These are phyloP conservation scores for Cistogaster globosa DNA, from an alignment of 2,888 invertebrate species.

Conservation along the genomic window DNA sequence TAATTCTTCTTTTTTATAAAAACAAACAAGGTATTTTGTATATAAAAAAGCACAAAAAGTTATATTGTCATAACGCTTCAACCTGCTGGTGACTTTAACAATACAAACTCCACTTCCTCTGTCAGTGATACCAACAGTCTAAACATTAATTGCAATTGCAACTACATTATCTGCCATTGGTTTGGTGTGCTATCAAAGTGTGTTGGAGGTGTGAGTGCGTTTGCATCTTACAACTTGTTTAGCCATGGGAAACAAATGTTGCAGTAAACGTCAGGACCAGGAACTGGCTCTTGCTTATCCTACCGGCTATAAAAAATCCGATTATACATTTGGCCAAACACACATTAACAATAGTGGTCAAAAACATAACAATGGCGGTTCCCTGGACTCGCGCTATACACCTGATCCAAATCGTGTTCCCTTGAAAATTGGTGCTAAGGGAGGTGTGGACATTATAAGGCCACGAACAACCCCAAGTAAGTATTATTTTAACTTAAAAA, in stretches of 20 bases:
- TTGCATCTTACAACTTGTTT: conserved; percentile 15
- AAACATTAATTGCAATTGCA: conserved; percentile 69
- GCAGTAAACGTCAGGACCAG: conserved; percentile 92
- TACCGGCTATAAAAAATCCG: conserved; percentile 82
- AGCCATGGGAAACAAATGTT: conserved; percentile 93
- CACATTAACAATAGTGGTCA: conserved; percentile 81
- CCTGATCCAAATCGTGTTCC: conserved; percentile 90
- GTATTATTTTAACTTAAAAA: conserved; percentile 75
- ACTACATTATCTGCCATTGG: conserved; percentile 33
- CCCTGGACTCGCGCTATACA: conserved; percentile 87
- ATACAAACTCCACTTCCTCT: conserved; percentile 22
- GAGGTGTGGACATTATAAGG: conserved; percentile 90
- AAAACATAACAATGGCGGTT: conserved; percentile 83
- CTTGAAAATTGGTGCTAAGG: conserved; percentile 84
- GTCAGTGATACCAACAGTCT: conserved; percentile 40
- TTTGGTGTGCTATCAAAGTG: not conserved
- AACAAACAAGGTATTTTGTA: conserved; percentile 43
- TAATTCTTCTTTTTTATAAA: conserved; percentile 36
- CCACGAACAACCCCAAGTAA: conserved; percentile 87
- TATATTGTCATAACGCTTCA: conserved; percentile 3
- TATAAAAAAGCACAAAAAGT: conserved; percentile 16
- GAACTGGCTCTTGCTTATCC: conserved; percentile 83
- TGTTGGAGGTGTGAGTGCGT: conserved; percentile 17
- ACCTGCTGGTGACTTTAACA: conserved; percentile 5
- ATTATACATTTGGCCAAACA: conserved; percentile 82